Percentiles rank a stretch among this genome's conserved stretches.
These are phyloP conservation scores for Agrypnus murinus DNA, from an alignment of 2,888 invertebrate genomes.

Conservation along the genomic window DNA sequence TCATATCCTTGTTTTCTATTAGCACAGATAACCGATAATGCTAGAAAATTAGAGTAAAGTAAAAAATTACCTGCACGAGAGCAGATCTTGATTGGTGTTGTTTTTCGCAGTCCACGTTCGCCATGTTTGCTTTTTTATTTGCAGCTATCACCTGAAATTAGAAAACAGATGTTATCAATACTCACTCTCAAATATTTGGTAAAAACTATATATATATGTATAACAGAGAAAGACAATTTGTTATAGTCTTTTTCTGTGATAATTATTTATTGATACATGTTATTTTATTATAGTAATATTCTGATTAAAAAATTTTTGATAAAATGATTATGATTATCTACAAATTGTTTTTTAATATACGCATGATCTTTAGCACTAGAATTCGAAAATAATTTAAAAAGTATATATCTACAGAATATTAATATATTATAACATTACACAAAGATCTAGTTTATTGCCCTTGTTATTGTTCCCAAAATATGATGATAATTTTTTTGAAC, in stretches of 20 bases:
- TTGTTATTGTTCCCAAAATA: background rate
- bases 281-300: background rate
- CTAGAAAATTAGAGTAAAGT: background rate
- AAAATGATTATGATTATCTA: background rate
- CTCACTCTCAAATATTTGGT: too few species aligned
- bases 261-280: background rate
- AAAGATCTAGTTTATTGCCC: slow-evolving; percentile 2
- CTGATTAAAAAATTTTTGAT: background rate
- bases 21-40: too few species aligned
- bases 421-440: background rate
- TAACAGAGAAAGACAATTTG: too few species aligned
- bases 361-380: background rate
- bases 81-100: slow-evolving; percentile 15
- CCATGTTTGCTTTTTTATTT: slow-evolving; percentile 14
- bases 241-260: too few species aligned
- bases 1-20: too few species aligned
- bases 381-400: background rate
- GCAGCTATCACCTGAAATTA: background rate
- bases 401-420: background rate
- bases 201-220: too few species aligned
- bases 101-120: slow-evolving; percentile 16
- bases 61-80: slow-evolving; percentile 25
- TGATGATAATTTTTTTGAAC: background rate
- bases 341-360: background rate
- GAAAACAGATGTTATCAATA: background rate